Evolutionary conservation across 2,888 invertebrate species (phyloP), one percentile per base, ranked within the genome.

Genomic region (Ophion obscuratus): DNA sequence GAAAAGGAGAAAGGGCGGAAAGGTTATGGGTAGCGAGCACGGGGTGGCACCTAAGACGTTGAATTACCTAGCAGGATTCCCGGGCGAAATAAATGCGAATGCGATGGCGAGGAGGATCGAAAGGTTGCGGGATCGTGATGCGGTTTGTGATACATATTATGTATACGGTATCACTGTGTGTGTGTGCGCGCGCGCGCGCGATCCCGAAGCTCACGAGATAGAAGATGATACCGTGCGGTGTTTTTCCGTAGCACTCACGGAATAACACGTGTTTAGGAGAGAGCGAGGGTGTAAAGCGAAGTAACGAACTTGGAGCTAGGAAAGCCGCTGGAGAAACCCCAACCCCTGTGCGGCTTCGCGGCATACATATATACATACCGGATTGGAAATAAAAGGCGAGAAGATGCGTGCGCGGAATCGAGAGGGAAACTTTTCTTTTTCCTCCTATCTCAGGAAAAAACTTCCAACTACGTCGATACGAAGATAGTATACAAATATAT

Each of bases 331-430:
- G 24, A n/a, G 61, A 53, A 67, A 20, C 31, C 5, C 31, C 11
- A 44, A 24, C 20, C 59, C 61, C 17, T 20, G 36, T 53, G 47
- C 2, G 44, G 3, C 36, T 44, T 47, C 47, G 47, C 2, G 47
- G 59, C 14, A 40, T 11, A 57, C 27, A 24, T 40, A 44, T 27
- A 53, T 62, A 70, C 47, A 66, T 27, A 68, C 64, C 36, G 71
- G 68, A 83, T 83, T 81, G 73, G 76, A 83, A 78, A 86, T 80
- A 67, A 66, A 61, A 73, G 62, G 67, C 70, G 73, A 79, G 83
- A 85, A 86, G 77, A 77, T 83, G 83, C 86, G 86, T 86, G 86
- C 83, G 77, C 57, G 64, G 86, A 86, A 86, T 86, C 17, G 77
- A 11, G 74, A 74, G n/a, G 27, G 40, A 77, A 64, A 64, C 75